Evolutionary conservation across 2,113 vertebrate species (phyloP).

Genomic region (Cinclus mexicanus): DNA sequence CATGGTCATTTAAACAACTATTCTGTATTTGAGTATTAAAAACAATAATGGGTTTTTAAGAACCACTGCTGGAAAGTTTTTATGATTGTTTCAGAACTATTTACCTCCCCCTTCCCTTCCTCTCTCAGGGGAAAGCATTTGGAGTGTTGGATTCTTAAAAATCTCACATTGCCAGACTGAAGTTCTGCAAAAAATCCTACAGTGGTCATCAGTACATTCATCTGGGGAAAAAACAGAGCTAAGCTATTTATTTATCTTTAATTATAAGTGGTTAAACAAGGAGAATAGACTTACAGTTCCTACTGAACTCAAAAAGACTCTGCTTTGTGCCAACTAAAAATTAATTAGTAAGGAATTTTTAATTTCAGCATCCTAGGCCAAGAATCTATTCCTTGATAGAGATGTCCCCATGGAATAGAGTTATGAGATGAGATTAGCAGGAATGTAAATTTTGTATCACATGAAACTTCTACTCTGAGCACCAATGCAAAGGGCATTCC

Average conservation of each 20-base stretch:
- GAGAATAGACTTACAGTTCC: conserved; percentile 67
- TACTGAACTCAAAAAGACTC: conserved; percentile 66
- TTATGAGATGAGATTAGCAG: conserved; percentile 67
- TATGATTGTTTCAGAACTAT: neutral
- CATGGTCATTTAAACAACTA: neutral
- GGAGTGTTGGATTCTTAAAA: neutral
- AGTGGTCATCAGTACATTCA: conserved; percentile 15
- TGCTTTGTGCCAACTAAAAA: conserved; percentile 71
- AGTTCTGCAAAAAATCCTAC: neutral
- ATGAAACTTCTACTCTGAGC: neutral
- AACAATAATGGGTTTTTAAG: neutral
- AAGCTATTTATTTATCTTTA: conserved; percentile 59
- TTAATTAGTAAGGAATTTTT: conserved; percentile 77
- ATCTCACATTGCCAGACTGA: neutral
- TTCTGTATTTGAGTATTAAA: neutral
- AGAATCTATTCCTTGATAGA: conserved; percentile 70
- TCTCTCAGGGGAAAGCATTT: neutral
- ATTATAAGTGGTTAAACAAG: conserved; percentile 63
- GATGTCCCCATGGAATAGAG: conserved; percentile 54
- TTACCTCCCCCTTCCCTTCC: neutral
- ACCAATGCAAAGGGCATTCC: neutral
- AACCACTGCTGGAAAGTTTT: neutral
- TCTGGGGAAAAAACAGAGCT: conserved; percentile 12
- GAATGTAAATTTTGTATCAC: conserved; percentile 27
- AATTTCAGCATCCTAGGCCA: conserved; percentile 68